Base-by-base conservation (phyloP, 1,140 invertebrate genomes). In the Whitmania pigra region DNA sequence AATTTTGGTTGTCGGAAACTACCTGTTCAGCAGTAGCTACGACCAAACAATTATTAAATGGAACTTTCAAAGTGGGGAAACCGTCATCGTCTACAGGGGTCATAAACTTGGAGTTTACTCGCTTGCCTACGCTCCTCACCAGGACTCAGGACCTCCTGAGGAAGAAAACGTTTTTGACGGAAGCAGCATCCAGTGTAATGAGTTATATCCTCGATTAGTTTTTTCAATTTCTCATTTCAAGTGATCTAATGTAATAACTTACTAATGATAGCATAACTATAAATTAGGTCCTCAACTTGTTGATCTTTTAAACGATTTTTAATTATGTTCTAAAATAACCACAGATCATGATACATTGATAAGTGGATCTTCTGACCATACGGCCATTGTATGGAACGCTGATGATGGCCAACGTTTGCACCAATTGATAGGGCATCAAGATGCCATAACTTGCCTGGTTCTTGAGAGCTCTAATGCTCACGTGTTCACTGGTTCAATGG, bases 401-500 rank as follows among this genome's bases (percentile, higher is more conserved):
- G 57, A 31, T n/a, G 29, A 31, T 31, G 57, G 57, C 11, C 22
- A 63, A 31, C 22, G 22, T 63, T 31, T 63, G 57, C 22, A 25
- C 57, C 22, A 25, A 0, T 17, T 63, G 57, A 31, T 7, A 63
- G 57, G 57, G 57, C 57, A 63, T 31, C 22, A 31, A 25, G 57
- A 31, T 13, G 57, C 22, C 22, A 63, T 63, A 63, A 63, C 57
- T 63, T 63, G 57, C 20, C 57, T 63, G 57, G 57, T 31, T 0
- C 57, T 63, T 11, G 57, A 63, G 9, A 31, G 29, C 29, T 13
- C 20, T 13, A 31, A 13, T 25, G 29, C 22, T 13, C 22, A 79
- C 76, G 82, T 86, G 4, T 71, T 86, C 20, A 85, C 84, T 17
- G 85, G 85, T 71, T 82, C 83, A 67, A 83, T 84, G 3, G 86